Conservation (phyloP, 1,140 invertebrate genomes). For the Monomorium pharaonis region DNA sequence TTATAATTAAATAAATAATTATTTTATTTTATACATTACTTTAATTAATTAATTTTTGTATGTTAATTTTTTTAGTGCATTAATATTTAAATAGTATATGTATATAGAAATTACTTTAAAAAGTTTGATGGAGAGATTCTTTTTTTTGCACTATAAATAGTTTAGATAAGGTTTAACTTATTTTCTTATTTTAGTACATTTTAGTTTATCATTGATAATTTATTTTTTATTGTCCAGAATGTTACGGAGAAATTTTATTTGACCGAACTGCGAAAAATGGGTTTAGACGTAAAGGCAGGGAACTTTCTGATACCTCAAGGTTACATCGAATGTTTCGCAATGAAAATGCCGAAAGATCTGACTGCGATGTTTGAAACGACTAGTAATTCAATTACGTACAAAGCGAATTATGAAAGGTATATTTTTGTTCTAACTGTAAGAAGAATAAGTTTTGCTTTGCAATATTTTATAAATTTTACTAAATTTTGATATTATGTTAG, state of each 20-base stretch:
- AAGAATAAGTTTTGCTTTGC: not conserved
- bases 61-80: no score
- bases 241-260: constrained; percentile 93
- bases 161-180: not conserved
- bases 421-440: not conserved
- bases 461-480: constrained; percentile 19
- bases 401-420: constrained; percentile 94
- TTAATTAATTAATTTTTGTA: no score
- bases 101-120: no score
- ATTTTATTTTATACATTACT: no score
- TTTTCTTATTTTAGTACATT: not conserved
- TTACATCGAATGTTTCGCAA: constrained; percentile 98
- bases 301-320: constrained; percentile 99
- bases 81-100: no score
- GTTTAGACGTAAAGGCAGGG: constrained; percentile 98
- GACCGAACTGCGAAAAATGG: constrained; percentile 92
- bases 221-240: constrained; percentile 85
- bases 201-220: constrained; percentile 49
- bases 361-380: constrained; percentile 99
- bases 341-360: constrained; percentile 98
- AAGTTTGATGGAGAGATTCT: no score
- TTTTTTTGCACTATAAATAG: no score
- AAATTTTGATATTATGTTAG: constrained; percentile 8
- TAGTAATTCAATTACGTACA: constrained; percentile 93
- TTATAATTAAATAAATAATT: no score